Evolutionary conservation across 2,888 invertebrate species (phyloP), one percentile per base, ranked within the genome.

Genomic region (Lochmaea crataegi): DNA sequence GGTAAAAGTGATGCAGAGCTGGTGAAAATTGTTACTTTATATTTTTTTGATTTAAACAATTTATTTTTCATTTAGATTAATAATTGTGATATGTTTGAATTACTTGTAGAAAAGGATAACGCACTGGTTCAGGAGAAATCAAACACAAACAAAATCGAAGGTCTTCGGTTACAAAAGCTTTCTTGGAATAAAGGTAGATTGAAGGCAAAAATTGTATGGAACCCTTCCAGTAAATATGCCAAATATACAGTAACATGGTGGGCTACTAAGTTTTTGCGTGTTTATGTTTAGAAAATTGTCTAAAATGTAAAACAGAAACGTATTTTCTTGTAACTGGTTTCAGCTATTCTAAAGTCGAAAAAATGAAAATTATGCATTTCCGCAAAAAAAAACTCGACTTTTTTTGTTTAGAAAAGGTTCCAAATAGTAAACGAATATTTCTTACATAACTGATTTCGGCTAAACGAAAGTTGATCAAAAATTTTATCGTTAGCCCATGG

Each of bases 181-280:
- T 84, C 80, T 70, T 87, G 86, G 86, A 80, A 78, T 26, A 80
- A 81, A 68, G 83, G 83, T 56, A 84, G 84, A 77, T 78, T 87
- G 41, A 78, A 83, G 56, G 87, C 86, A 0, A 80, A 83, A 56
- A 82, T 87, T 53, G 72, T 79, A 4, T 87, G 87, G 87, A 84
- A 83, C 73, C 76, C 82, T 14, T 79, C 78, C 61, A 76, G 76
- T 32, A 80, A 78, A 53, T 76, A 78, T 41, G 72, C 78, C 18
- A 82, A 81, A 74, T 86, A 85, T 74, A 83, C 83, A 14, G 81
- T 87, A 5, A 84, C 83, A 57, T 87, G 87, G 87, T 85, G 86
- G 86, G 82, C 80, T 22, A 82, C 82, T 38, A n/a, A n/a, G n/a
- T n/a, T n/a, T n/a, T n/a, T n/a, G n/a, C n/a, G n/a, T n/a, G n/a